Evolutionary conservation across 2,888 invertebrate species (phyloP), one percentile per base, ranked within the genome.

Genomic region (Keiferia lycopersicella): DNA sequence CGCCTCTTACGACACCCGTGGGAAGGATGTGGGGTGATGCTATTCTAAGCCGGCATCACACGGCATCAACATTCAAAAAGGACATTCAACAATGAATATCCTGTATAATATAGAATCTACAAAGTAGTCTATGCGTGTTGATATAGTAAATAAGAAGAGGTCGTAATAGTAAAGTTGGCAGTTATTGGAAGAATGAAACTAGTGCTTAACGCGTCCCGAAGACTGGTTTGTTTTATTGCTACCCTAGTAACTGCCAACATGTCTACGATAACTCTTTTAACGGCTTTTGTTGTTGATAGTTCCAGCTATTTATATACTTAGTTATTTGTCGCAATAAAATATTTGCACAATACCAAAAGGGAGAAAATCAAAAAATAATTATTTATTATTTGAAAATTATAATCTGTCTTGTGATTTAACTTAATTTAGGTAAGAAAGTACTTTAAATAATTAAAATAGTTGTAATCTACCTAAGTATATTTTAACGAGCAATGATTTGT

Each of bases 221-320:
- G 51, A 50, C 50, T 50, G 20, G 50, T 12, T 14, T 22, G 51
- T 53, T 53, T 53, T 53, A 53, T 53, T 53, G 22, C 22, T 22
- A 14, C 22, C 51, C 12, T 12, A 53, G 20, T 22, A 22, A 53
- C 51, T 53, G 51, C 26, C 22, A 22, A 16, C 51, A 26, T 53
- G 48, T 18, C 18, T 14, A 26, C 26, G 51, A 53, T 53, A 53
- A 53, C 51, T 22, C 12, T 26, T 53, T n/a, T 53, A 53, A 45
- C 22, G 20, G 50, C 22, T 14, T 26, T 26, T 53, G 20, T 14
- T 12, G 26, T 53, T 26, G 22, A 53, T 14, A 53, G 26, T 53
- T 26, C 14, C 14, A 22, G 51, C 11, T 14, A 22, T 22, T 12
- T 26, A 0, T 45, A 45, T 11, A 16, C n/a, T n/a, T n/a, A n/a